phyloP scores from a whole-genome alignment of 2,797 vertebrate species.

The Varecia variegata region DNA sequence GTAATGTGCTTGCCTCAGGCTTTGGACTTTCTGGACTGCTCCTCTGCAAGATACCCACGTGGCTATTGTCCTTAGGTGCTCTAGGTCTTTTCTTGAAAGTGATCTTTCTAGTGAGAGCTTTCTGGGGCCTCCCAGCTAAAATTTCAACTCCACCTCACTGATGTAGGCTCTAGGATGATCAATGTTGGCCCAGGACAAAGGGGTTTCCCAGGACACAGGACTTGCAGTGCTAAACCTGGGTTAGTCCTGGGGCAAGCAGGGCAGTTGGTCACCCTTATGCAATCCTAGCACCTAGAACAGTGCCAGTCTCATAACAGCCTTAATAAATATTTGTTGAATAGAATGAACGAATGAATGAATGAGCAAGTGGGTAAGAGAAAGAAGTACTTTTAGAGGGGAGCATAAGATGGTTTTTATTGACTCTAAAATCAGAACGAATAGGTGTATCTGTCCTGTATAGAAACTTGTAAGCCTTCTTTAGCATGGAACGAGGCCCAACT shows the following conservation, averaged over 20 bases:
- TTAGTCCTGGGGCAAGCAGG: background rate
- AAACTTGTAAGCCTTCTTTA: background rate
- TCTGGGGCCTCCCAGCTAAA: background rate
- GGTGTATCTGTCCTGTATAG: background rate
- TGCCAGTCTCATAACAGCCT: background rate
- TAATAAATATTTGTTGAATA: slow-evolving; percentile 11
- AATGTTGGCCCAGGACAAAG: background rate
- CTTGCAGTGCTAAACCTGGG: background rate
- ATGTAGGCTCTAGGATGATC: background rate
- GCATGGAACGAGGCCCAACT: background rate
- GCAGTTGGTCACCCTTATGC: background rate
- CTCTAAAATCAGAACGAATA: background rate
- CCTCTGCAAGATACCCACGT: background rate
- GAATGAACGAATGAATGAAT: background rate
- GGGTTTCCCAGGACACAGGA: background rate
- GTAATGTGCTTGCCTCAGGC: background rate
- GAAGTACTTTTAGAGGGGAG: background rate
- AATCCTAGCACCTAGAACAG: background rate
- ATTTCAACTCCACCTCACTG: background rate
- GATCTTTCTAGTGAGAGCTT: background rate
- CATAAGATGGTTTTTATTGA: background rate
- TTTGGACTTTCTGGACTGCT: background rate
- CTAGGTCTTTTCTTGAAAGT: background rate
- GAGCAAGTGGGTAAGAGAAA: background rate
- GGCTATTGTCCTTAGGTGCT: background rate